Conservation (phyloP, 2,797 vertebrate species). For the Adelosebastes latens region DNA sequence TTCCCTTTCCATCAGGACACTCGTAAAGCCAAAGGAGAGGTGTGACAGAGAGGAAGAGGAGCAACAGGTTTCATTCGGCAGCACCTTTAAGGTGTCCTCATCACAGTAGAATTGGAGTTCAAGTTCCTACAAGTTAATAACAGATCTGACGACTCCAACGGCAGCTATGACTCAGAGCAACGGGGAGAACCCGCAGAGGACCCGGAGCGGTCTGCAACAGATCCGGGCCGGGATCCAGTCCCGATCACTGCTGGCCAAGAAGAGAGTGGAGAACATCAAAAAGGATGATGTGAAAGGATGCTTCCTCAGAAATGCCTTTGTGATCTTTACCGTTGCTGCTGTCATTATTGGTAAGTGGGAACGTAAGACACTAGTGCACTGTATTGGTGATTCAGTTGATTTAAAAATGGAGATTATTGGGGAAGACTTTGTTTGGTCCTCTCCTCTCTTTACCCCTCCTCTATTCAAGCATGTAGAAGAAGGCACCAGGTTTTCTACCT, state of each 20-base stretch:
- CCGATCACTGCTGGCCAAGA: constrained; percentile 87
- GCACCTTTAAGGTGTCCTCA: background rate
- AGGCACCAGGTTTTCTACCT: constrained; percentile 11
- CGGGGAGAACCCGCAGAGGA: constrained; percentile 84
- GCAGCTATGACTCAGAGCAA: constrained; percentile 89
- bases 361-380: background rate
- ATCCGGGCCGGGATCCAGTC: constrained; percentile 88
- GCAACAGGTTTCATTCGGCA: background rate
- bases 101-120: background rate
- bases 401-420: background rate
- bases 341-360: constrained; percentile 91
- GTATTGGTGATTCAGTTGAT: background rate
- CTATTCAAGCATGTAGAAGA: constrained; percentile 4
- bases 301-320: constrained; percentile 91
- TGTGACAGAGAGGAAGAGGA: background rate
- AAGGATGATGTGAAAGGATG: constrained; percentile 88
- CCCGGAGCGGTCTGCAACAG: constrained; percentile 85
- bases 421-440: background rate
- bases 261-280: constrained; percentile 89
- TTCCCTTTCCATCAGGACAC: background rate
- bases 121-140: background rate
- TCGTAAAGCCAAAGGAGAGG: constrained; percentile 19
- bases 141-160: constrained; percentile 1
- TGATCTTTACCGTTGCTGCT: constrained; percentile 90
- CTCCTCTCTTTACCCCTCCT: background rate